Percentiles rank a stretch among this genome's conserved stretches.
phyloP scores from a whole-genome alignment of 2,888 invertebrate genomes.

The Tachina fera region DNA sequence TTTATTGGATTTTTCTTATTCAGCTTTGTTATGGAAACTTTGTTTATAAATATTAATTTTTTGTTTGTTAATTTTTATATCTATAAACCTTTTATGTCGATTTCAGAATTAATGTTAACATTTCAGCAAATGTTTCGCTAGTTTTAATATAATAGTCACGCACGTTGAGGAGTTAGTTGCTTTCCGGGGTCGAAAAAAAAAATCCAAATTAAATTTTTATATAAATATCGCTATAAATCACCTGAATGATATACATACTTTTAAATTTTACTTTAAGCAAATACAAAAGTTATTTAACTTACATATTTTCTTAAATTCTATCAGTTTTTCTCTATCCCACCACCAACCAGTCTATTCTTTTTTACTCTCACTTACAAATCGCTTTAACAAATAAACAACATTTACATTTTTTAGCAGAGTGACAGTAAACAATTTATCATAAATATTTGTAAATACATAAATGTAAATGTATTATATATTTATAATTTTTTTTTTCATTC shows the following conservation, averaged over 20 bases:
- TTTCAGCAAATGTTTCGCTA: not conserved
- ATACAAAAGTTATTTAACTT: not conserved
- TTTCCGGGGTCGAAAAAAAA: not conserved
- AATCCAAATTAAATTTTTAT: too few relatives aligned
- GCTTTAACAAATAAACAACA: conserved; percentile 33
- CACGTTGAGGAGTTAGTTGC: not conserved
- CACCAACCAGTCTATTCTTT: not conserved
- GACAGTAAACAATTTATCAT: conserved; percentile 42
- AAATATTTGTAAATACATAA: not conserved
- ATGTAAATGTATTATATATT: conserved; percentile 23
- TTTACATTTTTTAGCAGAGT: conserved; percentile 44
- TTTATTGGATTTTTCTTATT: too few relatives aligned
- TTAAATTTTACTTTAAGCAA: not conserved
- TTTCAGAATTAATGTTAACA: too few relatives aligned
- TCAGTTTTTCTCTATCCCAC: not conserved
- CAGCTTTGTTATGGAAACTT: too few relatives aligned
- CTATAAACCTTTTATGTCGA: too few relatives aligned
- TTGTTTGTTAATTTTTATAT: too few relatives aligned
- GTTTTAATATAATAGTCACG: not conserved
- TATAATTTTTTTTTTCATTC: conserved; percentile 11
- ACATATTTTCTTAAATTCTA: not conserved
- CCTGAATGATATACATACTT: too few relatives aligned
- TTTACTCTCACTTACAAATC: not conserved
- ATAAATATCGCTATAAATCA: not conserved
- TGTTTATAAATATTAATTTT: too few relatives aligned